Conservation (phyloP, 2,113 vertebrate species). For the Poeciliopsis turrubarensis region DNA sequence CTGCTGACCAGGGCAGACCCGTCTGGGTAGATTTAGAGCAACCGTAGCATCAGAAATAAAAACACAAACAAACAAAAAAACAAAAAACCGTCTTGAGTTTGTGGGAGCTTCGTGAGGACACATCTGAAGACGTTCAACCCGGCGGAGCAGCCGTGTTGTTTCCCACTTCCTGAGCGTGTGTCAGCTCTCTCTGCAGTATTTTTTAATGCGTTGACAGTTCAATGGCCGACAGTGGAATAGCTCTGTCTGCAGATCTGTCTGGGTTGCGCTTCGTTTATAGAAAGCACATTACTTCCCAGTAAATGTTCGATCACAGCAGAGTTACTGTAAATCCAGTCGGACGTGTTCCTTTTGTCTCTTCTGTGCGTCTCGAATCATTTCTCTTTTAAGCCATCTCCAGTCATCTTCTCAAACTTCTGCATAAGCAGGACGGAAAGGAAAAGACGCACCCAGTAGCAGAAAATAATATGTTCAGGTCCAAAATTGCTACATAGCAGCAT, state of each 20-base stretch:
- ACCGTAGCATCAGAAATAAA: background rate
- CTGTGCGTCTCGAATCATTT: background rate
- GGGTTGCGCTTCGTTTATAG: background rate
- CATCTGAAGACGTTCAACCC: background rate
- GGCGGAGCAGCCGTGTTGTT: background rate
- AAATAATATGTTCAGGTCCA: no score
- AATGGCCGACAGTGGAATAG: background rate
- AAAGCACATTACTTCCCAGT: background rate
- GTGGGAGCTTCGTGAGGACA: background rate
- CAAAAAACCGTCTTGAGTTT: background rate
- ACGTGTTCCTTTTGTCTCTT: no score
- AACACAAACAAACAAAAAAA: no score
- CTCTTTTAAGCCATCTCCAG: no score
- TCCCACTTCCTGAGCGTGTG: background rate
- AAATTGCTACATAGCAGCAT: background rate
- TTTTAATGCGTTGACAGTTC: background rate
- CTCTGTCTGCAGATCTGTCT: constrained; percentile 5
- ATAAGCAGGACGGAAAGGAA: background rate
- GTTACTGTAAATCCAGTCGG: background rate
- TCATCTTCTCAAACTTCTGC: background rate
- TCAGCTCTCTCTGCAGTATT: background rate
- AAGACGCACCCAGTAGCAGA: background rate
- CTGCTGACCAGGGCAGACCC: no score
- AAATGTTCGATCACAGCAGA: background rate
- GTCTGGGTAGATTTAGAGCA: background rate